Evolutionary conservation across 2,888 invertebrate genomes (phyloP).

Genomic region (Synergus gifuensis): DNA sequence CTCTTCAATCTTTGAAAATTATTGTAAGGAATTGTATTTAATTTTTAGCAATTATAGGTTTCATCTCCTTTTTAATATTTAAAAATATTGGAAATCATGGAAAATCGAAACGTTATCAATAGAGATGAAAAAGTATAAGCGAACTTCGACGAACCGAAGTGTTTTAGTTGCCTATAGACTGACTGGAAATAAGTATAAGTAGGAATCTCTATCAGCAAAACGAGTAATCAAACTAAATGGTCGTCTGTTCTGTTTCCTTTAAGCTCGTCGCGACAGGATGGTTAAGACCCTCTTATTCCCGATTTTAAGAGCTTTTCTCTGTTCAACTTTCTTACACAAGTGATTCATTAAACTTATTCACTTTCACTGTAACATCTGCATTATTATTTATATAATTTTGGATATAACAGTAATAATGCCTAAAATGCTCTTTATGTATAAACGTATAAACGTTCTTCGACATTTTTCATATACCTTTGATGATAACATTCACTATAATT

Average conservation of each 20-base stretch:
- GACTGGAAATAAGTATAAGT: constrained; percentile 43
- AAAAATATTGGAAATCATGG: not conserved
- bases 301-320: not conserved
- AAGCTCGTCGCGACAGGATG: constrained; percentile 1
- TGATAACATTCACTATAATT: not conserved
- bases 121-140: constrained; percentile 36
- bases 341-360: not conserved
- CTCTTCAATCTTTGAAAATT: not conserved
- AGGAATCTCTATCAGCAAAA: constrained; percentile 65
- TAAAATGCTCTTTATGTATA: too few species aligned
- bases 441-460: too few species aligned
- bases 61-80: too few species aligned
- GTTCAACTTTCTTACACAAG: not conserved
- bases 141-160: constrained; percentile 57
- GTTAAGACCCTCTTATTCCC: not conserved
- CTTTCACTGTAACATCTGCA: not conserved
- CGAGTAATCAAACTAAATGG: constrained; percentile 64
- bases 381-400: too few species aligned
- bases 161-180: constrained; percentile 57
- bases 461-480: not conserved
- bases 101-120: not conserved
- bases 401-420: too few species aligned
- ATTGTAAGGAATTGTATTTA: not conserved
- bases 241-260: constrained; percentile 50
- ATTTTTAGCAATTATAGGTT: too few species aligned